phyloP scores from a whole-genome alignment of 1,140 invertebrate genomes.

The Lethrus apterus region DNA sequence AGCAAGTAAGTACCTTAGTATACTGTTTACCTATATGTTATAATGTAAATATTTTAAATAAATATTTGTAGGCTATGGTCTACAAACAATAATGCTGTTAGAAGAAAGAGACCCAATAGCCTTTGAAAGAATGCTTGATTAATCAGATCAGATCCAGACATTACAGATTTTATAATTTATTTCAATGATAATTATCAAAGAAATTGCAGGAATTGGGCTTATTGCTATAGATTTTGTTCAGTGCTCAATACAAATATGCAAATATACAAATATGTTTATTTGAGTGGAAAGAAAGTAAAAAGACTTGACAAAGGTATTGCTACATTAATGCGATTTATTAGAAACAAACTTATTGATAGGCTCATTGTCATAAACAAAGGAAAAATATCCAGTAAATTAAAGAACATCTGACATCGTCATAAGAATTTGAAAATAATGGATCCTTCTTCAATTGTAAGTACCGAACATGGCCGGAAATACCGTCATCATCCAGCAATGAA shows the following conservation, averaged over 20 bases:
- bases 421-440: no score
- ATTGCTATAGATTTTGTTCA: conserved; percentile 16
- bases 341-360: conserved; percentile 20
- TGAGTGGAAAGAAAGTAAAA: conserved; percentile 20
- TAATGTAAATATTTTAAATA: no score
- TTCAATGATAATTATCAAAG: conserved; percentile 12
- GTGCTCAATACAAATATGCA: conserved; percentile 23
- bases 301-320: conserved; percentile 19
- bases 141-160: no score
- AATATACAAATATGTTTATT: conserved; percentile 19
- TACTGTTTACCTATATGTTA: no score
- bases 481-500: not conserved
- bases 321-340: conserved; percentile 15
- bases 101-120: no score
- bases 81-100: no score
- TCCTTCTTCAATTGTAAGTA: conserved; percentile 1
- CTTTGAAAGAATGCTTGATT: no score
- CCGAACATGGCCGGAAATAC: not conserved
- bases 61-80: no score
- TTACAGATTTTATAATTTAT: conserved; percentile 15
- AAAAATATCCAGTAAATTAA: not conserved
- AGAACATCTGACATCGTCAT: no score
- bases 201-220: conserved; percentile 18
- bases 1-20: no score
- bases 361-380: conserved; percentile 14